phyloP scores from a whole-genome alignment of 2,888 invertebrate species.

The Marasmarcha lunaedactyla region DNA sequence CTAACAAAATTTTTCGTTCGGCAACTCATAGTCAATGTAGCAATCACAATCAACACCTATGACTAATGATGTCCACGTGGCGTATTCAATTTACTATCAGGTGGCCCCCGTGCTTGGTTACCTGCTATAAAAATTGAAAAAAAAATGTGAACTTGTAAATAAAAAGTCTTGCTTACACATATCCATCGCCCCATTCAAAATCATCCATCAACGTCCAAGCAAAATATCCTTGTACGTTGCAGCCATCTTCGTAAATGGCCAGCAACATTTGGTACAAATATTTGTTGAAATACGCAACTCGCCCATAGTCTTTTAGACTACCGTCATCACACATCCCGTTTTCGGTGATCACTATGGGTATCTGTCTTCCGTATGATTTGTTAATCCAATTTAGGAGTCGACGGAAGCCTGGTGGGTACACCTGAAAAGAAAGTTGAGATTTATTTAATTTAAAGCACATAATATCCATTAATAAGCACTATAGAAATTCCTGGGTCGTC shows the following conservation, averaged over 20 bases:
- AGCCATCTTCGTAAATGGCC: slow-evolving; percentile 47
- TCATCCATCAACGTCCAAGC: slow-evolving; percentile 75
- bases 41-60: too few species aligned
- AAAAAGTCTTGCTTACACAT: too few species aligned
- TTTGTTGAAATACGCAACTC: slow-evolving; percentile 66
- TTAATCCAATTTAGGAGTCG: slow-evolving; percentile 73
- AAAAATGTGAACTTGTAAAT: too few species aligned
- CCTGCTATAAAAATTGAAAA: too few species aligned
- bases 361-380: slow-evolving; percentile 66
- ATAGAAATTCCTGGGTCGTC: background rate
- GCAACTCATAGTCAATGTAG: too few species aligned
- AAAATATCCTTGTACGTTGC: slow-evolving; percentile 62
- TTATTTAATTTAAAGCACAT: background rate
- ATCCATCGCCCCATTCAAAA: slow-evolving; percentile 71
- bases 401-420: slow-evolving; percentile 74
- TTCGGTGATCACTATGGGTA: slow-evolving; percentile 68
- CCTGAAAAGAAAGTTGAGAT: slow-evolving; percentile 34
- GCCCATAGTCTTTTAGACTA: slow-evolving; percentile 37
- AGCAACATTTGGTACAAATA: slow-evolving; percentile 47
- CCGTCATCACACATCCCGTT: slow-evolving; percentile 69
- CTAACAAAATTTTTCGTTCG: too few species aligned
- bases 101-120: too few species aligned
- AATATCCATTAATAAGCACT: background rate
- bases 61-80: too few species aligned
- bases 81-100: too few species aligned